phyloP scores from a whole-genome alignment of 2,888 invertebrate genomes.

The Tetramorium bicarinatum region DNA sequence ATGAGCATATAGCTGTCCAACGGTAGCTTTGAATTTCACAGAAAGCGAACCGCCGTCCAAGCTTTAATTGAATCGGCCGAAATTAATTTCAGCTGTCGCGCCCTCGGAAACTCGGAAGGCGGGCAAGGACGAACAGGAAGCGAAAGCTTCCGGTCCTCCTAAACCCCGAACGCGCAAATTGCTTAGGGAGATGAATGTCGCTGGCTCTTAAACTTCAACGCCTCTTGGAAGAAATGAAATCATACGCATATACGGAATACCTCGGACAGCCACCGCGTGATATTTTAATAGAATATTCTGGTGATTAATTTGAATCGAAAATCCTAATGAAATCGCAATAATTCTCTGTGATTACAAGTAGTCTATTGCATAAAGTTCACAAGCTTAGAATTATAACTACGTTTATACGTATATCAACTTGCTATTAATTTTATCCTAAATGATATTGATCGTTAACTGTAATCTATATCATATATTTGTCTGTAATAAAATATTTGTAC shows the following conservation, averaged over 20 bases:
- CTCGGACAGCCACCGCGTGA: background rate
- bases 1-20: conserved; percentile 61
- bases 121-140: conserved; percentile 61
- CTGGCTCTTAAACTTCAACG: conserved; percentile 73
- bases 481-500: background rate
- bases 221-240: conserved; percentile 60
- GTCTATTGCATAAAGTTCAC: background rate
- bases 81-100: conserved; percentile 83
- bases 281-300: background rate
- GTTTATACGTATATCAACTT: background rate
- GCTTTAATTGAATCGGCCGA: conserved; percentile 83
- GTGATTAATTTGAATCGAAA: background rate
- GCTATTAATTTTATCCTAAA: conserved; percentile 1
- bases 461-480: background rate
- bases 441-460: background rate
- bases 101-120: conserved; percentile 77
- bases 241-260: background rate
- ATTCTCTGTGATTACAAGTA: background rate
- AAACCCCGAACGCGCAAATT: conserved; percentile 71
- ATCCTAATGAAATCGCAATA: background rate
- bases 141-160: conserved; percentile 66
- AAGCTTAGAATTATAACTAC: background rate
- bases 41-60: conserved; percentile 77
- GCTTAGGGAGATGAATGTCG: conserved; percentile 72
- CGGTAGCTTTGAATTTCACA: conserved; percentile 69